Percentiles rank a stretch among this genome's conserved stretches.
Evolutionary conservation across 2,113 vertebrate genomes (phyloP).

Genomic region (Paraplagusia blochii): DNA sequence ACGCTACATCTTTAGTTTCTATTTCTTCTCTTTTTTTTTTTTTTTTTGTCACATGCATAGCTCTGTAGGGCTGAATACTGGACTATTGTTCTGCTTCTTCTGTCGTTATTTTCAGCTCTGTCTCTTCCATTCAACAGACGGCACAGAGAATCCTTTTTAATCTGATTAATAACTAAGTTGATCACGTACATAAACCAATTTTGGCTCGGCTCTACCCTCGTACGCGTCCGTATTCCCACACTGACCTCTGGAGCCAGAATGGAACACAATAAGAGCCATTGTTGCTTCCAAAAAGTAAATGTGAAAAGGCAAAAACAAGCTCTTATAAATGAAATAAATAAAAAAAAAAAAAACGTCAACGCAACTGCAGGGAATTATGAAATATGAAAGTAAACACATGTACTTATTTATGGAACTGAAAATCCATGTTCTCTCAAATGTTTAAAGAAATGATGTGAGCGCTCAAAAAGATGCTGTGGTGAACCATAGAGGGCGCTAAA

Average conservation of each 20-base stretch:
- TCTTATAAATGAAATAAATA: neutral
- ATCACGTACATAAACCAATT: slow-evolving; percentile 99
- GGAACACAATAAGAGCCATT: slow-evolving; percentile 96
- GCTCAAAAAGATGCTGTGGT: no score
- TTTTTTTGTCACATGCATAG: slow-evolving; percentile 27
- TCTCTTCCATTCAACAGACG: slow-evolving; percentile 89
- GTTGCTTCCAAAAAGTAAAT: slow-evolving; percentile 75
- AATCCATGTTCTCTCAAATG: no score
- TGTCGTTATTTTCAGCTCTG: slow-evolving; percentile 27
- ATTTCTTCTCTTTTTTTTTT: neutral
- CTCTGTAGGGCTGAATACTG: slow-evolving; percentile 66
- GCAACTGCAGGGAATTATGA: no score
- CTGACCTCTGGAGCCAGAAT: slow-evolving; percentile 98
- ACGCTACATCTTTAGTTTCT: no score
- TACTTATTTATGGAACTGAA: no score
- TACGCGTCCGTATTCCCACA: slow-evolving; percentile 92
- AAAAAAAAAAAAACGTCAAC: slow-evolving; percentile 60
- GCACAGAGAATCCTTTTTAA: slow-evolving; percentile 97
- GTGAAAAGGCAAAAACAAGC: no score
- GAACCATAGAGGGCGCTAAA: no score
- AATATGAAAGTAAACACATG: no score
- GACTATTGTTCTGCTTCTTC: slow-evolving; percentile 71
- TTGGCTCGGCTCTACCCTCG: slow-evolving; percentile 97
- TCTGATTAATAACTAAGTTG: slow-evolving; percentile 99
- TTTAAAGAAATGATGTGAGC: no score